These are phyloP conservation scores for Pasiphila rectangulata DNA, from an alignment of 2,888 invertebrate genomes.

Conservation along the genomic window DNA sequence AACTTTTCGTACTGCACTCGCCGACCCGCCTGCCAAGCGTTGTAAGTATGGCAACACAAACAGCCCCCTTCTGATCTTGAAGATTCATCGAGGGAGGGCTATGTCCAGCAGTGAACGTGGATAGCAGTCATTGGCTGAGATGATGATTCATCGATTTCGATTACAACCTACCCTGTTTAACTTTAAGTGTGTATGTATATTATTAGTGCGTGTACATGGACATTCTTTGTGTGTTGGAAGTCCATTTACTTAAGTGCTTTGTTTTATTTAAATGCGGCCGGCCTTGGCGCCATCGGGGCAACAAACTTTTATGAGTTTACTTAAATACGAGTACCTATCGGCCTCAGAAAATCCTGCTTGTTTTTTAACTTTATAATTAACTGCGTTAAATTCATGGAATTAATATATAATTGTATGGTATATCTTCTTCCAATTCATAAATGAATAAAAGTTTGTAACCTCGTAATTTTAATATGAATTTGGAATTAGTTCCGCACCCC, in stretches of 20 bases:
- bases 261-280: conserved; percentile 63
- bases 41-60: too few relatives aligned
- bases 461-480: conserved; percentile 28
- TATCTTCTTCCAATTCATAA: conserved; percentile 15
- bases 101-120: too few relatives aligned
- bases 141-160: too few relatives aligned
- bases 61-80: too few relatives aligned
- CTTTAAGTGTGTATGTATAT: conserved; percentile 40
- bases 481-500: conserved; percentile 15
- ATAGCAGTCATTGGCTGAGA: too few relatives aligned
- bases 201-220: conserved; percentile 38
- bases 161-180: too few relatives aligned
- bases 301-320: conserved; percentile 59
- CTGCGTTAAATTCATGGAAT: conserved; percentile 28
- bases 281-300: conserved; percentile 49
- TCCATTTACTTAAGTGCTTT: conserved; percentile 48
- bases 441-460: conserved; percentile 17
- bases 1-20: too few relatives aligned
- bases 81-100: too few relatives aligned
- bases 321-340: conserved; percentile 53
- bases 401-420: conserved; percentile 9
- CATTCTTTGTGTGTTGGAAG: conserved; percentile 54
- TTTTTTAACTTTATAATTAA: conserved; percentile 39
- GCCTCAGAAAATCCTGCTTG: conserved; percentile 33
- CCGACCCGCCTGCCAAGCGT: too few relatives aligned